Evolutionary conservation across 2,888 invertebrate genomes (phyloP), one percentile per base, ranked within the genome.

Genomic region (Pachycephus smyrnensis): DNA sequence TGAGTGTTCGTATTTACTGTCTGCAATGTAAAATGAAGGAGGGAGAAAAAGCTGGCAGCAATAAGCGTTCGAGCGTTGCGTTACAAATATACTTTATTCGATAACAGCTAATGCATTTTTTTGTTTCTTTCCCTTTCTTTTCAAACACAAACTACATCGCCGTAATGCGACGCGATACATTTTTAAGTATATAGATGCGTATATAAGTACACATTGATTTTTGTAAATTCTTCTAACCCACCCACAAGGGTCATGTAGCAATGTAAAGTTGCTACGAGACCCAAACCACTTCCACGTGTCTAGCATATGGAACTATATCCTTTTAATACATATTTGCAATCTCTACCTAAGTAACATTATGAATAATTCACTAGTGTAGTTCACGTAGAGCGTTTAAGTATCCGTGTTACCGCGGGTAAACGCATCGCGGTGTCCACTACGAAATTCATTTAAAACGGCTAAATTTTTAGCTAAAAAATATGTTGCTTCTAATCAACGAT

Each of bases 61-160:
- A 55, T 55, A 23, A 55, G 55, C 55, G 55, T 55, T 23, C 23
- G 23, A 55, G 55, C 55, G 55, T 23, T 88, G 83, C 86, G 83
- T 88, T 87, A 88, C 85, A 88, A 88, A 88, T 88, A 88, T 88
- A 88, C 81, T 88, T 88, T 87, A 88, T 86, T 88, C 81, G 83
- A 86, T 82, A 84, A 83, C 80, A 78, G 83, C 83, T 85, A 82
- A 81, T 82, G 71, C 37, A 69, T 71, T 55, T 55, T 55, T 55
- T 55, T 40, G 15, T 15, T 40, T 40, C 15, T 15, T 55, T 55
- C 23, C 23, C 55, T 15, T 71, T 12, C 71, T 80, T 77, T 84
- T 82, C 79, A 86, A 83, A 83, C 82, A 81, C 85, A 77, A 76
- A 40, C 76, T 82, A 84, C 78, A 82, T 82, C 83, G 81, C 79